Base-by-base conservation (phyloP, 2,797 vertebrate species). In the Adrianichthys oophorus region DNA sequence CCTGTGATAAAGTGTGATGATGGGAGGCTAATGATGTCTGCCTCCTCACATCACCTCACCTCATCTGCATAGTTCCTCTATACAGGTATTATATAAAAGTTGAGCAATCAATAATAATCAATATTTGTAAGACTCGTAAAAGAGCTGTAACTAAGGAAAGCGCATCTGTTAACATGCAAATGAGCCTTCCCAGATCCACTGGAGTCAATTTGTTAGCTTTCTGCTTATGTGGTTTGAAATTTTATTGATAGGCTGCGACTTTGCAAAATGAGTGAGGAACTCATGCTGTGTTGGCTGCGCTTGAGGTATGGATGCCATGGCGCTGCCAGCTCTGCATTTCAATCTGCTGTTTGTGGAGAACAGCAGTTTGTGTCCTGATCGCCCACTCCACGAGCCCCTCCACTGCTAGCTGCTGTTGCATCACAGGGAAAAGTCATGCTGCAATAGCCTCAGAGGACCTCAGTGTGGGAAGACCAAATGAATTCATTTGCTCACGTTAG, bases 1-100 rank as follows among this genome's bases (percentile, higher is more conserved):
- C 59, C 70, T 71, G 67, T 82, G 86, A 88, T 82, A 71, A 84
- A 81, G 77, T 86, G 85, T 85, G 84, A 80, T 84, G 87, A 87
- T 76, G 84, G 76, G 62, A 32, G 78, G 82, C 76, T 87, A 86
- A 87, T 83, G 77, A 84, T 80, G 67, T 81, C 81, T 88, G 76
- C 77, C 76, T 82, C 70, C 70, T 77, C 63, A 53, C 81, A 75
- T 82, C 81, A 87, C 85, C 84, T 88, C 78, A 64, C 69, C 78
- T 72, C 76, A 76, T 80, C 79, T 74, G 61, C 67, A 68, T 42
- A 43, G 5, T 65, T 62, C 74, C 15, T n/a, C 60, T 52, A 32
- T 72, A 58, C 49, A 17, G 46, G 55, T 50, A 24, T 37, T 8
- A 49, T 46, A 15, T 59, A 47, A 75, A 37, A 59, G 63, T 75